phyloP scores from a whole-genome alignment of 2,113 vertebrate genomes.

The Lathamus discolor region DNA sequence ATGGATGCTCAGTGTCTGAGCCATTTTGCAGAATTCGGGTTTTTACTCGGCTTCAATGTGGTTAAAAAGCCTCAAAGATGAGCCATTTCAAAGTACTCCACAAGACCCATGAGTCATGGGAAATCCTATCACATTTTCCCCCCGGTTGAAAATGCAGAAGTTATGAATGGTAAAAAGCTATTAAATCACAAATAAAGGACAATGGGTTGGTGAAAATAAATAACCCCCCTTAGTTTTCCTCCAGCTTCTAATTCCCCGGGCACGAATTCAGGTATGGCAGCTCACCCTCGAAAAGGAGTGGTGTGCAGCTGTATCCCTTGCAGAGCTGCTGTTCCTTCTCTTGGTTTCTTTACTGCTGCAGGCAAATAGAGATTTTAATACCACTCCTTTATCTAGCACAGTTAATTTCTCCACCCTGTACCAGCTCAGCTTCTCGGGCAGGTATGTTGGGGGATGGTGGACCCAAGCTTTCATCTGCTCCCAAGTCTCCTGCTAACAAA shows the following conservation, averaged over 20 bases:
- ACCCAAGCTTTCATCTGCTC: slow-evolving; percentile 34
- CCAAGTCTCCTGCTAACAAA: neutral
- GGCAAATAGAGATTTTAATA: slow-evolving; percentile 9
- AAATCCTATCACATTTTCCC: neutral
- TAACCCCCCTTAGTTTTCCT: neutral
- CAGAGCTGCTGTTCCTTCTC: slow-evolving; percentile 12
- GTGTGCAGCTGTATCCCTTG: slow-evolving; percentile 13
- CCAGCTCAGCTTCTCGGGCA: slow-evolving; percentile 11
- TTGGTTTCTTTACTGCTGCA: slow-evolving; percentile 11
- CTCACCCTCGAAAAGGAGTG: slow-evolving; percentile 1
- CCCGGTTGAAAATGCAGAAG: slow-evolving; percentile 7
- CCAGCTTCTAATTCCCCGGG: neutral
- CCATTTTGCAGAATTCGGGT: neutral
- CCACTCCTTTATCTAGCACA: slow-evolving; percentile 42
- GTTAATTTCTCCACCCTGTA: slow-evolving; percentile 38
- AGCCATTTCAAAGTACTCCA: slow-evolving; percentile 33
- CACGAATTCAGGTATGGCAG: neutral
- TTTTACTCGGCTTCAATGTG: neutral
- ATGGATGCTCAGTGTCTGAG: neutral
- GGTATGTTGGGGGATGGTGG: slow-evolving; percentile 25
- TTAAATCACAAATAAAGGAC: slow-evolving; percentile 37
- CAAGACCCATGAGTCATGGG: neutral
- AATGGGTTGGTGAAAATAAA: neutral
- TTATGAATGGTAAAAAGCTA: neutral
- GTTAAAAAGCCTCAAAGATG: neutral